phyloP scores from a whole-genome alignment of 92 coral and sea anemone genomes.

The Porites lobata region DNA sequence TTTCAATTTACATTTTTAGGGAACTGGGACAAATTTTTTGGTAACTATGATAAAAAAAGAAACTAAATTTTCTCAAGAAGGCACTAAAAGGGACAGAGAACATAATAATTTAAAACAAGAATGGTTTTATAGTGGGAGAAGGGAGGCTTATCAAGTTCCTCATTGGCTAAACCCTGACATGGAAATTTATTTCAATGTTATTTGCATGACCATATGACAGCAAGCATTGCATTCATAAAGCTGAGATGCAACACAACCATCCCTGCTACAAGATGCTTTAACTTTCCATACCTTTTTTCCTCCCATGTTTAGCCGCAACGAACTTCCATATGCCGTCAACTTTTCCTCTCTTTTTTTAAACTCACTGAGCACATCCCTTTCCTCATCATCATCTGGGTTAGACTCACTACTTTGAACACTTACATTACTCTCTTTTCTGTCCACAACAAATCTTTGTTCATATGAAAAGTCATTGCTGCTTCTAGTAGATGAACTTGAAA shows the following conservation, averaged over 20 bases:
- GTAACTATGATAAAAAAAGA: no score
- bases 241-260: no score
- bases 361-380: conserved; percentile 79
- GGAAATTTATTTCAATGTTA: background rate
- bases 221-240: no score
- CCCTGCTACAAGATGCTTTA: background rate
- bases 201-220: no score
- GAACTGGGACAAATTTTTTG: no score
- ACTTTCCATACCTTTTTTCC: conserved; percentile 75
- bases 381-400: conserved; percentile 87
- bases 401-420: conserved; percentile 90
- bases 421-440: conserved; percentile 83
- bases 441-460: conserved; percentile 21
- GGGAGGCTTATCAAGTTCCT: background rate
- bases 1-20: no score
- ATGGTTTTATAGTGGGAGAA: no score
- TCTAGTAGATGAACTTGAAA: conserved; percentile 56
- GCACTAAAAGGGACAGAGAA: no score
- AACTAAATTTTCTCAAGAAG: no score
- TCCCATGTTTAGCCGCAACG: conserved; percentile 70
- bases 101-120: no score
- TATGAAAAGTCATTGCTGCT: conserved; percentile 52
- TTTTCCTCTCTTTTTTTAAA: conserved; percentile 77
- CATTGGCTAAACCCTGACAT: background rate
- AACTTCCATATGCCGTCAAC: conserved; percentile 74